Base-by-base conservation (phyloP, 2,888 invertebrate species). In the Andrena praecox region DNA sequence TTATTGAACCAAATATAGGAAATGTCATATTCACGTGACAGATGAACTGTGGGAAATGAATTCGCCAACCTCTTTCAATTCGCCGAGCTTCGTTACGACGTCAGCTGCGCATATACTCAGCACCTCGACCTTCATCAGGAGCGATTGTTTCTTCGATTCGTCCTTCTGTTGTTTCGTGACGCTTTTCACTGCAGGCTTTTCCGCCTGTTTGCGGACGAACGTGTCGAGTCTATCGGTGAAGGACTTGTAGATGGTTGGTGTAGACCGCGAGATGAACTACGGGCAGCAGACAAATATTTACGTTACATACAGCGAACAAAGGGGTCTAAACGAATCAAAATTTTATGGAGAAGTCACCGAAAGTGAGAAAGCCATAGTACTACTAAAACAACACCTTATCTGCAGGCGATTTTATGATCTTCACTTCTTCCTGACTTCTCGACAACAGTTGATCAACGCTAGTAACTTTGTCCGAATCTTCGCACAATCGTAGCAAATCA, bases 161-260 rank as follows among this genome's bases (percentile, higher is more conserved):
- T 12, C 12, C 16, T 2, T 8, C 10, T 50, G 29, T 33, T 24
- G 2, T 66, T 50, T 12, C 24, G 16, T 7, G 1, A 35, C 20
- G 12, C 50, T 7, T 8, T 16, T 42, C 5, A 48, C n/a, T 10
- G 72, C 76, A 2, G 67, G 12, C 27, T n/a, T 64, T 24, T 59
- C 12, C 8, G 29, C n/a, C 63, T 72, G 52, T 8, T 80, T 68
- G 7, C 83, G 76, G 31, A 85, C 48, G 27, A 86, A 88, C 8
- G 89, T 88, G 10, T 84, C 85, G n/a, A 85, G 86, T 85, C 84
- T 82, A 10, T 67, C 42, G 16, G 85, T 42, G 7, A 48, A 56
- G 12, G 7, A 64, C n/a, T 69, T 16, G 33, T 54, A 52, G 8
- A 74, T 80, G 7, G 29, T 6, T 16, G 77, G 77, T 48, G 42